phyloP scores from a whole-genome alignment of 2,888 invertebrate genomes.

The Lydus trimaculatus region DNA sequence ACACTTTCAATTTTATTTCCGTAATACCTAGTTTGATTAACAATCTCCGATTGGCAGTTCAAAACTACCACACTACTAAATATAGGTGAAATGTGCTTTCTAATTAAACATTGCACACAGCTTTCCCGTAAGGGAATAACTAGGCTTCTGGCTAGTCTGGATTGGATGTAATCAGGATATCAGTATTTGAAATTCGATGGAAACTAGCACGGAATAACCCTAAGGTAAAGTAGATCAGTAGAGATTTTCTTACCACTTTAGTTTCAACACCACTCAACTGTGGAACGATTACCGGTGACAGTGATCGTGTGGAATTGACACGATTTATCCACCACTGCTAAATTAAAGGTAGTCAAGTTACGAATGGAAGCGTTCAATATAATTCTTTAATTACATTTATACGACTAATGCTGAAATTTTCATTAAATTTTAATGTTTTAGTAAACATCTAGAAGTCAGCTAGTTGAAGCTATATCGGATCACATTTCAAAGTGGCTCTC shows the following conservation, averaged over 20 bases:
- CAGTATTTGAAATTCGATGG: slow-evolving; percentile 27
- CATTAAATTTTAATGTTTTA: background rate
- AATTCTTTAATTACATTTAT: background rate
- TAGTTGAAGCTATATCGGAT: background rate
- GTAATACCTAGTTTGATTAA: slow-evolving; percentile 27
- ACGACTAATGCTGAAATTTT: no score
- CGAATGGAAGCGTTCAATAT: background rate
- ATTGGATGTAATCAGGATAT: slow-evolving; percentile 37
- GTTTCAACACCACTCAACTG: slow-evolving; percentile 19
- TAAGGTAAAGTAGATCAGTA: slow-evolving; percentile 29
- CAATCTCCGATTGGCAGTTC: no score
- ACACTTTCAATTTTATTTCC: background rate
- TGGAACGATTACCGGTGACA: slow-evolving; percentile 11
- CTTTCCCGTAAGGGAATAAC: no score
- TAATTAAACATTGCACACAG: slow-evolving; percentile 30
- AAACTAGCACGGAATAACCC: slow-evolving; percentile 29
- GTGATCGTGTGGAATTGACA: slow-evolving; percentile 11
- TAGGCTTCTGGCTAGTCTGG: no score
- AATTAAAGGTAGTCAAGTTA: background rate
- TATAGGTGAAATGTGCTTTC: no score
- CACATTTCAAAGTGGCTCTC: background rate
- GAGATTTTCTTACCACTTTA: slow-evolving; percentile 32
- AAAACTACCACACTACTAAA: no score
- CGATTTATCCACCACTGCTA: slow-evolving; percentile 10
- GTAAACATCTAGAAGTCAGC: background rate